Evolutionary conservation across 2,797 vertebrate genomes (phyloP), one percentile per base, ranked within the genome.

Genomic region (Pygocentrus nattereri): DNA sequence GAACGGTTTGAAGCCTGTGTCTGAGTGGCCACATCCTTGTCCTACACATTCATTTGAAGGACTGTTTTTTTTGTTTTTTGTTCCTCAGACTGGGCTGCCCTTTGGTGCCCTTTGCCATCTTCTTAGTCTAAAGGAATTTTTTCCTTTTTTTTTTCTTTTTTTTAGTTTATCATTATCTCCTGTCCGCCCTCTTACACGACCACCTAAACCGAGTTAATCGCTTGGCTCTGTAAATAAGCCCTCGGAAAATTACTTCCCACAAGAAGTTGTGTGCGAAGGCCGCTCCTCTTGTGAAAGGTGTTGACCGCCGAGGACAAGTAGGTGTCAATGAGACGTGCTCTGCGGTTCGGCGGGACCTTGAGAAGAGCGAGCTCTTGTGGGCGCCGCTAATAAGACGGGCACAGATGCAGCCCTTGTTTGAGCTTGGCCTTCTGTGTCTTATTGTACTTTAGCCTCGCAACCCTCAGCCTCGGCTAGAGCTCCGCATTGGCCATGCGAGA

Each of bases 371-470:
- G 91, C 92, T 94, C 93, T 88, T 93, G 90, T 91, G 89, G 89
- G 83, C 87, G 89, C 85, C 91, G 15, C 92, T 94, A 95, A 94
- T 94, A 94, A 94, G 93, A 92, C 88, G 86, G 23, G 92, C 93
- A 92, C 94, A 94, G 94, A 95, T 95, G 93, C 87, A 19, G 87
- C 90, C 90, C 93, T 94, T 93, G 93, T 93, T 91, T 94, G 88
- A 91, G 89, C 88, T 77, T 52, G 90, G 88, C 88, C 88, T 54
- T 74, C 90, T 88, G 84, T 62, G 89, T 92, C 90, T 94, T 93
- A 94, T 95, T 95, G 93, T 95, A 91, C 92, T 93, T 92, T 93
- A 92, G 91, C 92, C 93, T 92, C 82, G 84, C 87, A 90, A 90
- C 90, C 91, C 91, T 84, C 91, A 90, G 82, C 87, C 89, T 91